These are phyloP conservation scores for Cossypha dichroa DNA, from an alignment of 2,797 vertebrate genomes.

Conservation along the genomic window DNA sequence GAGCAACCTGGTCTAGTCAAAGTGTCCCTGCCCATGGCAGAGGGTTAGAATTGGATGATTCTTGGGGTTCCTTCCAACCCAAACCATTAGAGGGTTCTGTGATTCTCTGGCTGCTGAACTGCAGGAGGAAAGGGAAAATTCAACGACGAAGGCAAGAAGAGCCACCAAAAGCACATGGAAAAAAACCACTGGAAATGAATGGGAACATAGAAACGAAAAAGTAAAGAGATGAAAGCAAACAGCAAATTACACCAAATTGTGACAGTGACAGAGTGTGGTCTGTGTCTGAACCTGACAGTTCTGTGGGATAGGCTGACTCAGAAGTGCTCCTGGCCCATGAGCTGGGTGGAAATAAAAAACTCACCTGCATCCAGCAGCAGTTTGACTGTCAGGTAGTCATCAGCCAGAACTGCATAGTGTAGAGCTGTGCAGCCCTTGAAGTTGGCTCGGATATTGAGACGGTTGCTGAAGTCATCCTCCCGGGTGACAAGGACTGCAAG, in stretches of 20 bases:
- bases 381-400: constrained; percentile 81
- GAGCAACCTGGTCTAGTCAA: not conserved
- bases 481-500: constrained; percentile 88
- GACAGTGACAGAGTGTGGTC: accelerated
- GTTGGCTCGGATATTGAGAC: constrained; percentile 89
- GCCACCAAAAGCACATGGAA: not conserved
- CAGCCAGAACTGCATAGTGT: constrained; percentile 91
- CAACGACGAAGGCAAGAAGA: not conserved
- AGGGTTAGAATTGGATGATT: not conserved
- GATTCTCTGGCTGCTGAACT: not conserved
- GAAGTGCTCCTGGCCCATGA: not conserved
- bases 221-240: not conserved
- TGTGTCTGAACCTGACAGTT: not conserved
- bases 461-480: constrained; percentile 95
- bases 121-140: not conserved
- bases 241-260: not conserved
- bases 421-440: constrained; percentile 92
- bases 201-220: not conserved
- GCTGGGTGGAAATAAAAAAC: not conserved
- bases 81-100: not conserved
- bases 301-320: not conserved
- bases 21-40: not conserved
- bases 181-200: not conserved
- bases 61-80: not conserved
- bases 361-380: constrained; percentile 87